Base-by-base conservation (phyloP, 2,797 vertebrate species). In the Microctenopoma lineatum region DNA sequence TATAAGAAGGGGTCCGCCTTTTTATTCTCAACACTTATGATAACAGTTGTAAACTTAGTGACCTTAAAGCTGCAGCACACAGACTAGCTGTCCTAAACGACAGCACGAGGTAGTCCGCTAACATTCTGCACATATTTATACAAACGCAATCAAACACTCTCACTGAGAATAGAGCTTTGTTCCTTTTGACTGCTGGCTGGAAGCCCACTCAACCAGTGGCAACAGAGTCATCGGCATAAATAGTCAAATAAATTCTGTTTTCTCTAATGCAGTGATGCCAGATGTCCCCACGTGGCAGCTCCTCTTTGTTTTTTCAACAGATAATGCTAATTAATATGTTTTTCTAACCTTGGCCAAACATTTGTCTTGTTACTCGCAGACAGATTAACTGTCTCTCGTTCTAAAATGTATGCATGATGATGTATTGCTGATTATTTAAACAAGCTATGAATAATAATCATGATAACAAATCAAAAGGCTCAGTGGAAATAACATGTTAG, bases 11-110 rank as follows among this genome's bases (percentile, higher is more conserved):
- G 29, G 51, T 38, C 39, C n/a, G 42, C 15, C 27, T 51, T 48
- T 48, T 51, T 56, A 59, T 64, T 34, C 61, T 10, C 53, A 39
- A 52, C 18, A 10, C 11, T 45, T 38, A 12, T 26, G 18, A 39
- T 63, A 26, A 53, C 16, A 15, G 3, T 44, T 41, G 13, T 15
- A 14, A 41, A 41, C 13, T 39, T n/a, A 34, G 59, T 27, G 10
- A 2, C 8, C 27, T 16, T 15, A n/a, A 36, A 47, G 13, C 51
- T 62, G 27, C 53, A 12, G 6, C 3, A 10, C 8, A 58, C 46
- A 56, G 26, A 4, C 29, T 5, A 1, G 13, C 45, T 57, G 36
- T 7, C 12, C 52, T 12, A 29, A 44, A 14, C 53, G 34, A 46
- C 27, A 45, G 51, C 53, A 46, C 27, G 42, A 25, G 18, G 18